Evolutionary conservation across 2,113 vertebrate species (phyloP).

Genomic region (Pampusana beccarii): DNA sequence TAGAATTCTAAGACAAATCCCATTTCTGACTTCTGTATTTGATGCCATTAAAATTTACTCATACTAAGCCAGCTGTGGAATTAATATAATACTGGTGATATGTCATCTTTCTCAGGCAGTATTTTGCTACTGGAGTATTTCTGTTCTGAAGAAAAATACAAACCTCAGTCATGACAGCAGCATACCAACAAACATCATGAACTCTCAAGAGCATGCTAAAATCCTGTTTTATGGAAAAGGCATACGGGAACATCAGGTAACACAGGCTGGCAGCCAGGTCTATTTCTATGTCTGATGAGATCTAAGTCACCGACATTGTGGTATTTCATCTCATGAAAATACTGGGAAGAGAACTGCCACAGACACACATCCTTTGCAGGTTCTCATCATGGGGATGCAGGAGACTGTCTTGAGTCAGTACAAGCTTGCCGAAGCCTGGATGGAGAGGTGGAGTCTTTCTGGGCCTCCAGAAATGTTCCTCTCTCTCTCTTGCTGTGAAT

Average conservation of each 20-base stretch:
- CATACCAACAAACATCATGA: not conserved
- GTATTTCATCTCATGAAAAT: not conserved
- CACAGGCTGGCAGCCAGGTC: not conserved
- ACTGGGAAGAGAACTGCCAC: not conserved
- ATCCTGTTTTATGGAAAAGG: not conserved
- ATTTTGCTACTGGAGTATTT: not conserved
- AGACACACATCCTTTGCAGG: not conserved
- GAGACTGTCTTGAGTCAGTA: not conserved
- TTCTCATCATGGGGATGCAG: rapidly evolving
- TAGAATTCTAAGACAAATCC: not conserved
- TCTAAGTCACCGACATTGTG: not conserved
- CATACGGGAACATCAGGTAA: not conserved
- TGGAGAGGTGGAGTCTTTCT: not conserved
- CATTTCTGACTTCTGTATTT: not conserved
- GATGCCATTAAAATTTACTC: not conserved
- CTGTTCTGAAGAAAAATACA: not conserved
- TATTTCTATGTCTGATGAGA: not conserved
- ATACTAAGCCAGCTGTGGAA: not conserved
- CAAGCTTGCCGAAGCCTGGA: not conserved
- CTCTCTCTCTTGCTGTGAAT: not conserved
- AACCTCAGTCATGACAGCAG: not conserved
- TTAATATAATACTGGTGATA: rapidly evolving
- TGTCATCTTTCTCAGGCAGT: not conserved
- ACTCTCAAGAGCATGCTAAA: not conserved
- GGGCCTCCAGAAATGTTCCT: not conserved